Percentiles rank a stretch among this genome's conserved stretches.
These are phyloP conservation scores for Lacanobia wlatinum DNA, from an alignment of 2,888 invertebrate species.

Conservation along the genomic window DNA sequence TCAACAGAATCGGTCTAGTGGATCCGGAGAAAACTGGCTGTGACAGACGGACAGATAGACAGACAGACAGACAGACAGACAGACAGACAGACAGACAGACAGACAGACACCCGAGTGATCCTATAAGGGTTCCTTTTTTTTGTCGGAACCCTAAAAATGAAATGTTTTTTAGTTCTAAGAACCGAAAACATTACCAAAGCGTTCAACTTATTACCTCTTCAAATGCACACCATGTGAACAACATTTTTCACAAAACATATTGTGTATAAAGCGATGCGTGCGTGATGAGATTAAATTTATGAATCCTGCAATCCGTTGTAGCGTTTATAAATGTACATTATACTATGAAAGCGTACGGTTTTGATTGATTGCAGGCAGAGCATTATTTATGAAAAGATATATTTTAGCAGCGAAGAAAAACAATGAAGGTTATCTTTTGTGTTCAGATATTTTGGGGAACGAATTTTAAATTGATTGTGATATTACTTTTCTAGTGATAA, in stretches of 20 bases:
- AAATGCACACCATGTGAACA: conserved; percentile 8
- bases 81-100: no score
- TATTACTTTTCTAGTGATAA: neutral
- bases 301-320: conserved; percentile 36
- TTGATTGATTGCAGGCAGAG: conserved; percentile 46
- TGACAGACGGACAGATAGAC: no score
- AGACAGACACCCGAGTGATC: no score
- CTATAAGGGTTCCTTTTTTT: no score
- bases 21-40: no score
- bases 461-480: conserved; percentile 10
- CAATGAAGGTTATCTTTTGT: conserved; percentile 26
- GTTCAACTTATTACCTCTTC: neutral
- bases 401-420: conserved; percentile 37
- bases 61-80: no score
- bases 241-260: conserved; percentile 12
- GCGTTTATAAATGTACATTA: conserved; percentile 36
- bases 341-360: conserved; percentile 7
- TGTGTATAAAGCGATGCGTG: conserved; percentile 24
- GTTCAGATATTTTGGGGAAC: neutral
- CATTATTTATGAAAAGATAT: conserved; percentile 48
- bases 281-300: conserved; percentile 51
- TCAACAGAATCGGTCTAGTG: no score
- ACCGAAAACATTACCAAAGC: neutral
- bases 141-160: no score
- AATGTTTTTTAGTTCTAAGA: neutral